phyloP scores from a whole-genome alignment of 1,140 invertebrate species.

The Drosophila dunni region DNA sequence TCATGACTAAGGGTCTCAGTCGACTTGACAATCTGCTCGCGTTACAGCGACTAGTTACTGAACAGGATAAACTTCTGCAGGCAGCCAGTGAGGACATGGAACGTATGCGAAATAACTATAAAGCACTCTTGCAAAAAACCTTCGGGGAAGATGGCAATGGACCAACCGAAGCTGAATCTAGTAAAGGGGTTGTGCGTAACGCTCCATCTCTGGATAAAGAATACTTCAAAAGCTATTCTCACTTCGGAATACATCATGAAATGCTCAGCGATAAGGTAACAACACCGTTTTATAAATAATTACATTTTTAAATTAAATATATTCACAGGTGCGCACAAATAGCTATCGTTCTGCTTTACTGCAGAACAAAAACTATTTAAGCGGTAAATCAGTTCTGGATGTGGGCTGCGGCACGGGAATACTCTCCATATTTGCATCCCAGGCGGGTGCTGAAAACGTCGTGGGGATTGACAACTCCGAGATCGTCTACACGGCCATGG shows the following conservation, averaged over 20 bases:
- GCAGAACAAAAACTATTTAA: slow-evolving; percentile 89
- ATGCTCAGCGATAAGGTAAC: slow-evolving; percentile 90
- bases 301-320: slow-evolving; percentile 63
- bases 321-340: slow-evolving; percentile 90
- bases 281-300: slow-evolving; percentile 4
- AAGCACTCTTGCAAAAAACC: slow-evolving; percentile 84
- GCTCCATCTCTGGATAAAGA: slow-evolving; percentile 87
- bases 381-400: slow-evolving; percentile 94
- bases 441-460: slow-evolving; percentile 95
- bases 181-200: slow-evolving; percentile 44
- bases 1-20: slow-evolving; percentile 17
- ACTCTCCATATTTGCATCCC: slow-evolving; percentile 97
- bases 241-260: slow-evolving; percentile 99
- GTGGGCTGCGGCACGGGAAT: slow-evolving; percentile 97
- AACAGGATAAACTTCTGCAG: slow-evolving; percentile 84
- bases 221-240: slow-evolving; percentile 98
- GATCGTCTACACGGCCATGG: slow-evolving; percentile 92
- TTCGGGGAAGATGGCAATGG: slow-evolving; percentile 63
- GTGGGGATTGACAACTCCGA: slow-evolving; percentile 97
- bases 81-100: slow-evolving; percentile 88
- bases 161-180: slow-evolving; percentile 59
- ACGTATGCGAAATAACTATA: slow-evolving; percentile 88
- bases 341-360: slow-evolving; percentile 97
- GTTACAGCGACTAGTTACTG: slow-evolving; percentile 44
- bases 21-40: slow-evolving; percentile 26